Evolutionary conservation across 2,797 vertebrate species (phyloP).

Genomic region (Cirrhinus molitorella): DNA sequence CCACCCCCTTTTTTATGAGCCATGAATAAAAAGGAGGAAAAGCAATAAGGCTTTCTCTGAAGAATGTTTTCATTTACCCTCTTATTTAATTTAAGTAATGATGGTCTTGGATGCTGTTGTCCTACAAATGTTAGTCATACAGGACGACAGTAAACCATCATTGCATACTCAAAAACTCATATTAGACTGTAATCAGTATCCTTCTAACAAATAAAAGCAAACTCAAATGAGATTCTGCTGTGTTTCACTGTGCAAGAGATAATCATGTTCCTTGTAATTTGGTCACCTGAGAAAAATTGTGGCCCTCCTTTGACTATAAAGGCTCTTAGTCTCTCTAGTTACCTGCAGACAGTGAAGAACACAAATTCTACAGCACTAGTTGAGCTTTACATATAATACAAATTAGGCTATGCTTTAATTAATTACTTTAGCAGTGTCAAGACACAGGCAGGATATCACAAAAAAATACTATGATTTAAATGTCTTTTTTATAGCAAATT

Average conservation of each 20-base stretch:
- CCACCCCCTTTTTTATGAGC: constrained; percentile 56
- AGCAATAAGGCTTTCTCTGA: constrained; percentile 70
- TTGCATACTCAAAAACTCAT: constrained; percentile 58
- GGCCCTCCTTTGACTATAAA: constrained; percentile 49
- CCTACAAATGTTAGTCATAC: constrained; percentile 72
- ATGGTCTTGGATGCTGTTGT: constrained; percentile 65
- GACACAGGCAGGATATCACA: not conserved
- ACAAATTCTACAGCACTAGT: not conserved
- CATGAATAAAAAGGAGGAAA: constrained; percentile 72
- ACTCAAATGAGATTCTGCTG: constrained; percentile 63
- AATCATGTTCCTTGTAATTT: constrained; percentile 56
- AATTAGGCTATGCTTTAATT: not conserved
- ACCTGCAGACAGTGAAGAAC: not conserved
- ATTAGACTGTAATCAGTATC: constrained; percentile 67
- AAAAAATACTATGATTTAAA: not conserved
- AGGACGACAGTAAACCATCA: constrained; percentile 63
- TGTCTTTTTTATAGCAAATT: not conserved
- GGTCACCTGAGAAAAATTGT: constrained; percentile 50
- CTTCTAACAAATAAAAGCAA: constrained; percentile 57
- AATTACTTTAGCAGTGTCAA: not conserved
- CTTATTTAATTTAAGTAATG: constrained; percentile 72
- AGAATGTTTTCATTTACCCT: constrained; percentile 73
- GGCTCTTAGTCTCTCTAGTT: not conserved
- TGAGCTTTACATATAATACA: not conserved
- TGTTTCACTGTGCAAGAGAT: constrained; percentile 37